Evolutionary conservation across 2,797 vertebrate species (phyloP), one percentile per base, ranked within the genome.

Genomic region (Alosa sapidissima): DNA sequence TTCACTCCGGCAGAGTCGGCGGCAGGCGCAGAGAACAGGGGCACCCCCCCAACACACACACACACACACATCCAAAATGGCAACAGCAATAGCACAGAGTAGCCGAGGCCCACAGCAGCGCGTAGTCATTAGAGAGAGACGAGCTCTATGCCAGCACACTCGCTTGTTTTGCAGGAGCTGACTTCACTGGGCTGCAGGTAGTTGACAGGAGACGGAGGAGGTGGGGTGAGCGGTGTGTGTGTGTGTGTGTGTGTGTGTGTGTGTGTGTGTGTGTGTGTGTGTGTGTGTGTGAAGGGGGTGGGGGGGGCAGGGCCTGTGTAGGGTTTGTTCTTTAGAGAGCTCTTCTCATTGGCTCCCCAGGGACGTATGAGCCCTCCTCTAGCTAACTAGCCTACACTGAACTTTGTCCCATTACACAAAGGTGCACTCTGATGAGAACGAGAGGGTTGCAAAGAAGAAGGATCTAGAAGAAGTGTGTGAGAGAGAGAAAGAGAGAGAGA

Each of bases 281-380:
- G 24, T 65, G 60, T 65, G 60, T 65, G 62, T 68, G 62, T 36
- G 28, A 8, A 11, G 36, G 24, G 33, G 24, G n/a, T n/a, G n/a
- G 3, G 24, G 60, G 10, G 68, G 68, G 68, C 68, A 75, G 68
- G 33, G 33, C 68, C 68, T 75, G 28, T 13, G 68, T 75, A 41
- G 33, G 36, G 68, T 75, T 19, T 75, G 68, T 13, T 41, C 68
- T 75, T 75, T 36, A 41, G 13, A 75, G 33, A 75, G 68, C 36
- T 93, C 92, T 90, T 92, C 92, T 94, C 93, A 95, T 94, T 94
- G 93, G 93, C 89, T 94, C 93, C 92, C 93, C 84, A 82, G 92
- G 93, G 85, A 94, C 60, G 2, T 0, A 1, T 16, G 1, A 75
- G 68, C 62, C 72, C 82, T 58, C 87, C 41, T 60, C 19, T 47